Base-by-base conservation (phyloP, 23 tunicate genomes). In the Styela clava region DNA sequence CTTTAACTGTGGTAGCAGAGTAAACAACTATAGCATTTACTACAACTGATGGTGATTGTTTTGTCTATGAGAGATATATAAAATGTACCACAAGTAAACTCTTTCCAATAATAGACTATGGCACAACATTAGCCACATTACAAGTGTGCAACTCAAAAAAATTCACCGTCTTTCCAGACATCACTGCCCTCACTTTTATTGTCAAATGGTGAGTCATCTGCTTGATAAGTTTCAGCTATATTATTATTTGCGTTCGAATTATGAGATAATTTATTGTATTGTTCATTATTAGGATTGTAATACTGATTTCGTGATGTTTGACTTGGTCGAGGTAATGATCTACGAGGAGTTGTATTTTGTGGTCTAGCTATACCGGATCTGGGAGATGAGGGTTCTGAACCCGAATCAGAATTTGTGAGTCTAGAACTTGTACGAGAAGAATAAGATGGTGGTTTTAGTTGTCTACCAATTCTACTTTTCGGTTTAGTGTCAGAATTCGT, bases 131-230 rank as follows among this genome's bases (percentile, higher is more conserved):
- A n/a, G n/a, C n/a, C n/a, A n/a, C n/a, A n/a, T n/a, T n/a, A n/a
- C n/a, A n/a, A n/a, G n/a, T n/a, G n/a, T n/a, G n/a, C n/a, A n/a
- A n/a, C n/a, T 76, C 31, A 76, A n/a, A 76, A 76, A 44, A 76
- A 76, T 22, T 76, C 81, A 44, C 81, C 81, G 24, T 76, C 81
- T 24, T 76, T 76, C 81, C 81, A 76, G 44, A 76, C 81, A 52
- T 44, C 81, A 2, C 81, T 76, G 21, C 62, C 65, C 16, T 71
- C 35, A 44, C 64, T 76, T 36, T 18, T 52, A 21, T 9, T 34
- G 16, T 23, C 78, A 0, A 25, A 29, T 24, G 22, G 71, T 18
- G 24, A 16, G 24, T 67, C 71, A 67, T 67, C 31, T 27, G 16
- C 19, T 67, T 67, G 30, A 67, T 1, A 25, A 67, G 16, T 22